Conservation (phyloP, 2,888 invertebrate species). For the Metopia argyrocephala region DNA sequence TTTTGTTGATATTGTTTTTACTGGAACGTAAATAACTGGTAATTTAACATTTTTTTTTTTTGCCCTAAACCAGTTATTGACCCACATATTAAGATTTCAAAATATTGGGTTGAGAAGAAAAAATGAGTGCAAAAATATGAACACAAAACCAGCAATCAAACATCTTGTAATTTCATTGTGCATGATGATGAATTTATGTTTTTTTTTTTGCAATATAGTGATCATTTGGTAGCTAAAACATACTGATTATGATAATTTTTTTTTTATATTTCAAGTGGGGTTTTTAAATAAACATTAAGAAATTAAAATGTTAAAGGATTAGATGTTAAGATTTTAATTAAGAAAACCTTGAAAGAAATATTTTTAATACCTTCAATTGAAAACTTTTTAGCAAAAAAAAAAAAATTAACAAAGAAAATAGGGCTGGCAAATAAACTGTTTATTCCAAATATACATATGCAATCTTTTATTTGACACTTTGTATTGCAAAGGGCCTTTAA, state of each 20-base stretch:
- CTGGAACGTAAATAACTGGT: background rate
- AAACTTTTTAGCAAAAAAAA: background rate
- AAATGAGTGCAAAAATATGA: background rate
- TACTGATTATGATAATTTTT: too few relatives aligned
- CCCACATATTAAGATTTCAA: background rate
- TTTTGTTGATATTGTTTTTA: background rate
- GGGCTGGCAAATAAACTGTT: background rate
- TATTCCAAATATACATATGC: too few relatives aligned
- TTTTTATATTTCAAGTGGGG: too few relatives aligned
- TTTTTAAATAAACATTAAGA: background rate
- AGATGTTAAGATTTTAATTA: background rate
- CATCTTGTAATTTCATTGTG: background rate
- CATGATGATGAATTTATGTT: background rate
- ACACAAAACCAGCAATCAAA: too few relatives aligned
- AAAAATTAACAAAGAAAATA: background rate
- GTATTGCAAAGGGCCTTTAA: too few relatives aligned
- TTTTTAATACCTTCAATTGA: too few relatives aligned
- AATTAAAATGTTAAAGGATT: background rate
- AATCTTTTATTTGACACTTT: too few relatives aligned
- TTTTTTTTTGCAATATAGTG: too few relatives aligned
- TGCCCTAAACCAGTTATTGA: background rate
- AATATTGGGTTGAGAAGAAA: background rate
- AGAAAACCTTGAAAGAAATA: background rate
- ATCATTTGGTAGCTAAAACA: too few relatives aligned
- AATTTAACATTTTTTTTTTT: background rate